Base-by-base conservation (phyloP, 2,888 invertebrate species). In the Eristalinus aeneus region DNA sequence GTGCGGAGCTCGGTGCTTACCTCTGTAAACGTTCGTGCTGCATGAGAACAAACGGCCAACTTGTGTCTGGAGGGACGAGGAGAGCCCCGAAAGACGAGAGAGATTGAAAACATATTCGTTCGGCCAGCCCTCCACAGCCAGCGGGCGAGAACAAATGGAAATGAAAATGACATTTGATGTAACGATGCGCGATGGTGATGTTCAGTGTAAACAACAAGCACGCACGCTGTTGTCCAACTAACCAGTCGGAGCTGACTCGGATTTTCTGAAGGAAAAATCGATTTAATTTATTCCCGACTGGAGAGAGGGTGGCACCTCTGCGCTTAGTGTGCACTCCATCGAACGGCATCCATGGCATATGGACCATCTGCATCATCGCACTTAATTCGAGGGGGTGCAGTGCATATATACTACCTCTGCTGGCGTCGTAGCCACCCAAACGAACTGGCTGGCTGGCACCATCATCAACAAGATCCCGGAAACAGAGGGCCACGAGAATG, bases 361-460 rank as follows among this genome's bases (percentile, higher is more conserved):
- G 69, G 68, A 85, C 76, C 85, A 85, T 85, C 81, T 81, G 81
- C 78, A 84, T 78, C 78, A 79, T 84, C 65, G 69, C 81, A 85
- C 72, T 85, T 85, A 73, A 85, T 85, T 69, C 76, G 60, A 58
- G 69, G 68, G 73, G 60, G 36, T 60, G 60, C 27, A 27, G 68
- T 69, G 27, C 67, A 65, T 39, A 23, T 9, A 39, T 23, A 39
- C 53, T 46, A 72, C 71, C 39, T 39, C 12, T 9, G 12, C 5
- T 5, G 27, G 2, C 27, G 27, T 27, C 27, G n/a, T 5, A 3
- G 16, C 39, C 46, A 46, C 16, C 46, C 46, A 16, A 46, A 5
- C n/a, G 16, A 2, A 46, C 16, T 46, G 34, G 27, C 27, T 27
- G 27, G 27, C 27, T 20, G 20, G 5, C 53, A 36, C 36, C 16